Evolutionary conservation across 2,888 invertebrate genomes (phyloP).

Genomic region (Leucania comma): DNA sequence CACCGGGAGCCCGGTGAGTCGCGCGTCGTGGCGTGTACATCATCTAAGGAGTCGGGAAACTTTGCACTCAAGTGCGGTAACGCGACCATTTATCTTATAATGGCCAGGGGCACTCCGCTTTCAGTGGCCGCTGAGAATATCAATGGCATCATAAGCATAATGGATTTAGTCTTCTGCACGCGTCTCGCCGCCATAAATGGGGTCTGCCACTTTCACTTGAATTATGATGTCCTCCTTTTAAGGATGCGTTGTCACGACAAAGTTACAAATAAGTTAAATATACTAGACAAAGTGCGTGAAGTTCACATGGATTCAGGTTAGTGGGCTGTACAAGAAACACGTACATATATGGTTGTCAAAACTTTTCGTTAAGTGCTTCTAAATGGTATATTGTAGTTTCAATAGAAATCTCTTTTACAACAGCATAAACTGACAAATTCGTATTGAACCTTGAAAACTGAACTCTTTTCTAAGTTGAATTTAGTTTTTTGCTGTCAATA

Average conservation of each 20-base stretch:
- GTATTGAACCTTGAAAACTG: constrained; percentile 37
- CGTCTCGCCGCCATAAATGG: constrained; percentile 70
- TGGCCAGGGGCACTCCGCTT: constrained; percentile 71
- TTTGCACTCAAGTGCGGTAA: constrained; percentile 63
- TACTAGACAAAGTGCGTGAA: constrained; percentile 55
- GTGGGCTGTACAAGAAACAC: constrained; percentile 29
- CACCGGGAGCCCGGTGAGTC: constrained; percentile 8
- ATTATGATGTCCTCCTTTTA: constrained; percentile 73
- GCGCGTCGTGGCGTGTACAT: constrained; percentile 31
- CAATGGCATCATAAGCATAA: constrained; percentile 81
- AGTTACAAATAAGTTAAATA: constrained; percentile 62
- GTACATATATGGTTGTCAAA: constrained; percentile 6
- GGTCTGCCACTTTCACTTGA: constrained; percentile 78
- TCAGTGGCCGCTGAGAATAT: constrained; percentile 76
- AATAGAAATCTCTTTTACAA: constrained; percentile 24
- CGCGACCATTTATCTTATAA: constrained; percentile 69
- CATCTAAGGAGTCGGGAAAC: constrained; percentile 53
- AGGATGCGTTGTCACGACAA: constrained; percentile 63
- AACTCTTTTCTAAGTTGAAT: constrained; percentile 39
- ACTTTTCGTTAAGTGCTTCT: constrained; percentile 14
- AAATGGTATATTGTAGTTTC: constrained; percentile 11
- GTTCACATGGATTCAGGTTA: constrained; percentile 40
- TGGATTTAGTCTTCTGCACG: constrained; percentile 75
- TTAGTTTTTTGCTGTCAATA: constrained; percentile 24
- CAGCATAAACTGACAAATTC: constrained; percentile 2